Percentiles rank a stretch among this genome's conserved stretches.
Conservation (phyloP, 1,140 invertebrate species). For the Lethrus apterus region DNA sequence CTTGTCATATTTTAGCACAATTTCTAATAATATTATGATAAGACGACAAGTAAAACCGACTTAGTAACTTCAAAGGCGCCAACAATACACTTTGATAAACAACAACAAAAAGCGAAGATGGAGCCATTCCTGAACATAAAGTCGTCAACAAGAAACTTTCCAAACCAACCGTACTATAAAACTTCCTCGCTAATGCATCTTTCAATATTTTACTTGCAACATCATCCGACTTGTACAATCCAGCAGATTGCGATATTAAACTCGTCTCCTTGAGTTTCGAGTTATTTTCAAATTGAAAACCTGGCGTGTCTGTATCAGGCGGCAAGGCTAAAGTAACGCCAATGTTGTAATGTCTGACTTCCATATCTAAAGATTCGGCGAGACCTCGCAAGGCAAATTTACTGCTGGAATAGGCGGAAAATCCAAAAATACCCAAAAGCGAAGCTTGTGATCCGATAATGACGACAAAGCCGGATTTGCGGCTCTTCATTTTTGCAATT, state of each 20-base stretch:
- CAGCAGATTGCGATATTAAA: conserved; percentile 74
- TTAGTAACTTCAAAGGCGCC: conserved; percentile 53
- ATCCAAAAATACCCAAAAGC: conserved; percentile 77
- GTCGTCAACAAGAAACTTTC: conserved; percentile 75
- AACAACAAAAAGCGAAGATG: conserved; percentile 53
- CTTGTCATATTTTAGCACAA: too few relatives aligned
- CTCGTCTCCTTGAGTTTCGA: conserved; percentile 83
- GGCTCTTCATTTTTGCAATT: conserved; percentile 60
- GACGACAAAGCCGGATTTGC: conserved; percentile 68
- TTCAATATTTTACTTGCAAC: conserved; percentile 74
- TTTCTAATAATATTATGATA: conserved; percentile 51
- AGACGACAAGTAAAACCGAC: conserved; percentile 45
- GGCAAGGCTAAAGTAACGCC: conserved; percentile 82
- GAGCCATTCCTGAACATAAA: conserved; percentile 72
- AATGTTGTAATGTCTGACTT: conserved; percentile 75
- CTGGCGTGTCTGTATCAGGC: conserved; percentile 96
- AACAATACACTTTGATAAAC: conserved; percentile 53
- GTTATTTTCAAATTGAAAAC: conserved; percentile 78
- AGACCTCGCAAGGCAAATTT: conserved; percentile 95
- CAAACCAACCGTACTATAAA: conserved; percentile 73
- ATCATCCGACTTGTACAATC: conserved; percentile 65
- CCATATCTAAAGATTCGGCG: conserved; percentile 90
- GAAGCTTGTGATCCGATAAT: conserved; percentile 86
- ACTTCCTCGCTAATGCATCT: conserved; percentile 73
- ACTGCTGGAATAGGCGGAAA: conserved; percentile 80